These are phyloP conservation scores for Prionchulus punctatus DNA, from an alignment of 2,888 invertebrate species.

Conservation along the genomic window DNA sequence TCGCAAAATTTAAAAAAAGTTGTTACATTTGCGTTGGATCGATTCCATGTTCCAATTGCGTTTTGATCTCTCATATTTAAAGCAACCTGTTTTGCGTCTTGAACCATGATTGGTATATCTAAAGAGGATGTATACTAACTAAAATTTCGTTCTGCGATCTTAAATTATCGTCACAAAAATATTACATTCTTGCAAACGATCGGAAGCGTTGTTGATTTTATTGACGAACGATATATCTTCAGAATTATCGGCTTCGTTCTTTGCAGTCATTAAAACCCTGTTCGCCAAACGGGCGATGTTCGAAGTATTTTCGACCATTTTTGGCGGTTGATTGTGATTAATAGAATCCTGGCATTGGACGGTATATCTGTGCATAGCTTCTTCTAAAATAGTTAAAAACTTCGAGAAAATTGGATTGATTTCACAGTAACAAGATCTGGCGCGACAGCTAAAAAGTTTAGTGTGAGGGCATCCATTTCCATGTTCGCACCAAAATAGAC, in stretches of 20 bases:
- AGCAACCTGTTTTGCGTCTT: conserved; percentile 75
- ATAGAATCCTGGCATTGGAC: conserved; percentile 75
- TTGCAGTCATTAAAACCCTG: conserved; percentile 76
- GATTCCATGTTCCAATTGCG: no score
- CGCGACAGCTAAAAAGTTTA: no score
- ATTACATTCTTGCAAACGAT: conserved; percentile 64
- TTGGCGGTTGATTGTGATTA: conserved; percentile 65
- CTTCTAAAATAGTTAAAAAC: conserved; percentile 2
- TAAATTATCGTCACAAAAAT: no score
- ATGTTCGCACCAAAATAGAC: no score
- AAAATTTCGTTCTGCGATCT: no score
- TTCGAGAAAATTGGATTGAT: background rate
- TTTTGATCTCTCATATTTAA: conserved; percentile 52
- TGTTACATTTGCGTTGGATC: background rate
- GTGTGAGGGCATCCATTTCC: no score
- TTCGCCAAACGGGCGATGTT: conserved; percentile 73
- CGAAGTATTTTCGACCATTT: conserved; percentile 89
- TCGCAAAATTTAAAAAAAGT: background rate
- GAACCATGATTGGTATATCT: conserved; percentile 80
- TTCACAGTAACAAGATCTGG: background rate
- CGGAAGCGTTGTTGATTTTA: conserved; percentile 61
- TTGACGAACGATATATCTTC: conserved; percentile 76
- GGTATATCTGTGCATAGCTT: background rate
- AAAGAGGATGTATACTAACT: conserved; percentile 15
- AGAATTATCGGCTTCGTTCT: conserved; percentile 87